Conservation (phyloP, 2,797 vertebrate species). For the Netta rufina region DNA sequence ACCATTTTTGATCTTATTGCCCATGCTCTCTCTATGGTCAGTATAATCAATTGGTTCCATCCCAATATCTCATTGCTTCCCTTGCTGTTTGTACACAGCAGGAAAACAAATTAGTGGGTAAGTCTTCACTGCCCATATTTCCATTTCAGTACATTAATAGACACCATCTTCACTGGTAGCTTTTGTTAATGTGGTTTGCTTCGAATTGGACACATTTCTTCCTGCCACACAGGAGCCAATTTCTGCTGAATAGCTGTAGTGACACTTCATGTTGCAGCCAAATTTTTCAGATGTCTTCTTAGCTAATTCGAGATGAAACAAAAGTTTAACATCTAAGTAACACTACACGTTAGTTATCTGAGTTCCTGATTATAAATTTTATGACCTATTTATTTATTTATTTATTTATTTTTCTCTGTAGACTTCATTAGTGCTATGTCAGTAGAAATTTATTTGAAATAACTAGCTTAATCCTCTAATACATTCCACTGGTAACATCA, state of each 20-base stretch:
- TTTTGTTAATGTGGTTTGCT: background rate
- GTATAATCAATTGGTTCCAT: background rate
- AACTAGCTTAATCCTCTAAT: background rate
- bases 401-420: too few species aligned
- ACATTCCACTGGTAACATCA: background rate
- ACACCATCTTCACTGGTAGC: too few species aligned
- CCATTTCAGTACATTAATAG: background rate
- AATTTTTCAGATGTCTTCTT: background rate
- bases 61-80: background rate
- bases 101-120: background rate
- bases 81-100: background rate
- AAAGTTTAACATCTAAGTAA: background rate
- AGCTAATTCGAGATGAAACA: background rate
- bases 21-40: background rate
- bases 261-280: too few species aligned
- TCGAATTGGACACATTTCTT: background rate
- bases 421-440: background rate
- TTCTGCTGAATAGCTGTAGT: background rate
- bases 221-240: too few species aligned
- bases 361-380: background rate
- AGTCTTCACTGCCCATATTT: background rate
- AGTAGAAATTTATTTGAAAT: background rate
- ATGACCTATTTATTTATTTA: background rate
- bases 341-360: background rate
- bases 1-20: background rate